phyloP scores from a whole-genome alignment of 2,797 vertebrate genomes.

The Halcyon leucocephala region DNA sequence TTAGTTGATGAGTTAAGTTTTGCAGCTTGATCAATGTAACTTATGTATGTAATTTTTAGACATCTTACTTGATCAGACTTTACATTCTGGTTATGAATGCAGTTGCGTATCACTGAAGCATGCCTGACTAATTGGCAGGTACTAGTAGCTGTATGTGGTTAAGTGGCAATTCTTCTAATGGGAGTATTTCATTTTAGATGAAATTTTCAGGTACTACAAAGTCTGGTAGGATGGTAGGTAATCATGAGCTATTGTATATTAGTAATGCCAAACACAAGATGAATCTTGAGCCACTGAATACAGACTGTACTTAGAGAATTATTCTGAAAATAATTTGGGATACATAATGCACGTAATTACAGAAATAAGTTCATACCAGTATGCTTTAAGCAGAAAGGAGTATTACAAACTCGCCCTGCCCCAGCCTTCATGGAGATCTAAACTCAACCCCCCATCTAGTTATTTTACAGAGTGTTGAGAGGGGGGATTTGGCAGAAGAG shows the following conservation, averaged over 20 bases:
- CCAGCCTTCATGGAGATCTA: neutral
- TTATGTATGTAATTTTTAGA: neutral
- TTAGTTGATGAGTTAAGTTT: neutral
- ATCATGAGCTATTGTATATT: neutral
- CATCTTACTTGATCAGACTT: neutral
- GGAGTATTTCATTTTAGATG: neutral
- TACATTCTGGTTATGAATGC: neutral
- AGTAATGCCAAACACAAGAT: neutral
- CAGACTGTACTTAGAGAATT: neutral
- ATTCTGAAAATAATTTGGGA: neutral
- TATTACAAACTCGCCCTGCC: neutral
- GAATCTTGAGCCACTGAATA: neutral
- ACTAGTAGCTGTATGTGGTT: neutral
- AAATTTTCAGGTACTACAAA: neutral
- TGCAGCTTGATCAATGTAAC: neutral
- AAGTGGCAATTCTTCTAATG: neutral
- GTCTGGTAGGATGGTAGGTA: neutral
- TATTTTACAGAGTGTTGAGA: neutral
- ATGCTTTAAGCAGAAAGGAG: neutral
- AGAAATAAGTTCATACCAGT: neutral
- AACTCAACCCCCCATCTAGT: neutral
- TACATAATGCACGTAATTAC: neutral
- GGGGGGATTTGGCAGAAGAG: neutral
- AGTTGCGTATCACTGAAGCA: neutral
- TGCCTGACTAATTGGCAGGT: neutral